Evolutionary conservation across 2,797 vertebrate genomes (phyloP).

Genomic region (Dryobates pubescens): DNA sequence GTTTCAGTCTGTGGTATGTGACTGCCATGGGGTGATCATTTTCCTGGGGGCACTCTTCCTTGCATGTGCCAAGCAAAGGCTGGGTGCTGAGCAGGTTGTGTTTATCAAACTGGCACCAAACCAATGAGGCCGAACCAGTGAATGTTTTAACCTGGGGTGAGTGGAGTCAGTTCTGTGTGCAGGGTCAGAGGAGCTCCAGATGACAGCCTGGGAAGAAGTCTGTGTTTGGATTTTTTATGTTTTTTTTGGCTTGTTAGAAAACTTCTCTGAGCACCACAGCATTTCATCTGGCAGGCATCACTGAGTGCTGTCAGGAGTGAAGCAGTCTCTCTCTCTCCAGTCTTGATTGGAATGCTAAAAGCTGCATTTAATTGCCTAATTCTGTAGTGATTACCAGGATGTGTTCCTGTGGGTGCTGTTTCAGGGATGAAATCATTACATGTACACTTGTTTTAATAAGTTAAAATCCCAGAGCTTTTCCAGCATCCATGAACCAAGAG

Average conservation of each 20-base stretch:
- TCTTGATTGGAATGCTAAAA: background rate
- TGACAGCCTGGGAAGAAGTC: background rate
- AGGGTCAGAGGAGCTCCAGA: background rate
- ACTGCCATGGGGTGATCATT: background rate
- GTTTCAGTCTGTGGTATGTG: background rate
- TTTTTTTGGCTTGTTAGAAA: too few species aligned
- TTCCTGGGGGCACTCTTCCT: background rate
- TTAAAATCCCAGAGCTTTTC: background rate
- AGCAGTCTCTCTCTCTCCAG: background rate
- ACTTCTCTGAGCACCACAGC: background rate
- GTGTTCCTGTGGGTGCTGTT: background rate
- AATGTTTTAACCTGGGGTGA: background rate
- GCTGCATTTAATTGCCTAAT: background rate
- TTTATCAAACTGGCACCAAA: background rate
- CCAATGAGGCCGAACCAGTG: background rate
- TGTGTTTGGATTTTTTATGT: background rate
- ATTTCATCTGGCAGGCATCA: background rate
- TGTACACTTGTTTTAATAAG: background rate
- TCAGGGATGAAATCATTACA: background rate
- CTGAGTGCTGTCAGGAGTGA: background rate
- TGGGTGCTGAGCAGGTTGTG: background rate
- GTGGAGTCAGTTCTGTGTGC: background rate
- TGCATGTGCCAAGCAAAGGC: background rate
- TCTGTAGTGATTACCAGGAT: background rate
- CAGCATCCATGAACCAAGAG: background rate